Base-by-base conservation (phyloP, 2,113 vertebrate genomes). In the Alligator sinensis region DNA sequence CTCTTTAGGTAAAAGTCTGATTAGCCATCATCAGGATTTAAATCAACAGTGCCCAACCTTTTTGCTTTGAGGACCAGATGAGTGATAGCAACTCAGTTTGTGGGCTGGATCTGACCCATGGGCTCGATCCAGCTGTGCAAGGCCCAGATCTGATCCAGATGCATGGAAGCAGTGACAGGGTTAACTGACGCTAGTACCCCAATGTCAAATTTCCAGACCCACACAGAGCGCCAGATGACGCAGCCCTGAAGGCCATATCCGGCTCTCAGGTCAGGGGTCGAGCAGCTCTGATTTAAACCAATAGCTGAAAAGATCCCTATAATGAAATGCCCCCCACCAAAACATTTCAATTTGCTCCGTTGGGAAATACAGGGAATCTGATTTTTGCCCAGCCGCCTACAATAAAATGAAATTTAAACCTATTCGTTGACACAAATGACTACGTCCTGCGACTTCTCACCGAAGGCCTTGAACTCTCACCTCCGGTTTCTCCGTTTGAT, bases 401-500 rank as follows among this genome's bases (percentile, higher is more conserved):
- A 96, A 97, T 95, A 97, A 97, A 96, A 94, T 86, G 91, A 93
- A 97, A 96, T 88, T 91, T 87, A 90, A 90, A 91, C 88, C 94
- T 91, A 93, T 90, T 96, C 94, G 94, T 82, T 90, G 85, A 90
- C 93, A 95, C 94, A 95, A 96, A 97, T 93, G 84, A 91, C 70
- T 74, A 96, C 1, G 91, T 91, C 94, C 92, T 83, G 85, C 96
- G 94, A 92, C 94, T 95, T 89, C 94, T 91, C 91, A 83, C 91
- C 85, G 91, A 96, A 93, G 86, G 92, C 77, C 95, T 90, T 81
- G 86, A 93, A 86, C 88, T 80, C 94, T 22, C 76, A 83, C 86
- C 88, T 95, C 7, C 88, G 4, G 24, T 25, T 28, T 93, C 78
- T 93, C 86, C 89, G 95, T 96, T 94, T 95, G 92, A 96, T 96